phyloP scores from a whole-genome alignment of 2,113 vertebrate species.

The Chionis minor region DNA sequence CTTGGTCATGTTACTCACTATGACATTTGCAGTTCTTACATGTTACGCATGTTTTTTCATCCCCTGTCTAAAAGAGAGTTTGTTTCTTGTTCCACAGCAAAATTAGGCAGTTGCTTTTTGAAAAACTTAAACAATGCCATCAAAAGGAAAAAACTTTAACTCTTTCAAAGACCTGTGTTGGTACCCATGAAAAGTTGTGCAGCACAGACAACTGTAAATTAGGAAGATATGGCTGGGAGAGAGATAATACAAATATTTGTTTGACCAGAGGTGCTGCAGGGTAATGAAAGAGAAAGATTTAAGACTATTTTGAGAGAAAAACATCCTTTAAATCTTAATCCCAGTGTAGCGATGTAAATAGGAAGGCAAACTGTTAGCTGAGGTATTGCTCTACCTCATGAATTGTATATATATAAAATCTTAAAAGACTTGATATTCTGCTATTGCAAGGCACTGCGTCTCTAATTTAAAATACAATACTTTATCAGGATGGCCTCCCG shows the following conservation, averaged over 20 bases:
- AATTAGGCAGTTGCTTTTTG: neutral
- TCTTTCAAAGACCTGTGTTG: neutral
- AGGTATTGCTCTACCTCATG: neutral
- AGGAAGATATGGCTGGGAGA: neutral
- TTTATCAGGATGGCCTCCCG: neutral
- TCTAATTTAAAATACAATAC: neutral
- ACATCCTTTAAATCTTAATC: slow-evolving; percentile 43
- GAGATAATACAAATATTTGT: neutral
- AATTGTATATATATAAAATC: neutral
- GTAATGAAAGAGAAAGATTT: slow-evolving; percentile 36
- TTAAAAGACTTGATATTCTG: neutral
- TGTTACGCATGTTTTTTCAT: neutral
- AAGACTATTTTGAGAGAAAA: neutral
- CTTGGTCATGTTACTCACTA: neutral
- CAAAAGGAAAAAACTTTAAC: neutral
- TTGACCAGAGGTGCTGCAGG: neutral
- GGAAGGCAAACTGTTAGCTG: slow-evolving; percentile 17
- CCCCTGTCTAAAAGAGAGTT: neutral
- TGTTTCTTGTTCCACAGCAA: neutral
- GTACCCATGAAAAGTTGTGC: neutral
- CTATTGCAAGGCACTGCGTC: neutral
- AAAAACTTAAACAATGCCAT: neutral
- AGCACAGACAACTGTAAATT: neutral
- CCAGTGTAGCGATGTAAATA: neutral
- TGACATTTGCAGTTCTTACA: neutral